Conservation (phyloP, 2,113 vertebrate genomes). For the Telmatochromis brachygnathus region DNA sequence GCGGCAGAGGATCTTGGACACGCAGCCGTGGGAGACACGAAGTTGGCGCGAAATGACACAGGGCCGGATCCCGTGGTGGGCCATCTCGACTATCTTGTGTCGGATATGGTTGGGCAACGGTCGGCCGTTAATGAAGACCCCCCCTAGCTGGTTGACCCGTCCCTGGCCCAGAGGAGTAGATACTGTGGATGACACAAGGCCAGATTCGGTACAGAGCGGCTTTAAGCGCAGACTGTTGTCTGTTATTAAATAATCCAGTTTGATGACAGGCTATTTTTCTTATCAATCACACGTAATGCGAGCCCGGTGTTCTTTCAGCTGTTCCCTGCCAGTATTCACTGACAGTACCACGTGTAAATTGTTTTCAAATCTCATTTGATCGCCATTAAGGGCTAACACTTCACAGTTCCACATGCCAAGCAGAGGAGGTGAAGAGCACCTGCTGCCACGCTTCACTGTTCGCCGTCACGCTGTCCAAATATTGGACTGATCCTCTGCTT, state of each 20-base stretch:
- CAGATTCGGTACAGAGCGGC: neutral
- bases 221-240: neutral
- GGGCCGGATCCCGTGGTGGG: slow-evolving; percentile 93
- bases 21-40: slow-evolving; percentile 91
- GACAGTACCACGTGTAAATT: neutral
- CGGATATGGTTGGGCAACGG: slow-evolving; percentile 95
- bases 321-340: neutral
- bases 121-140: slow-evolving; percentile 95
- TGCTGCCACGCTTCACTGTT: neutral
- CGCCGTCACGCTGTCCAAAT: neutral
- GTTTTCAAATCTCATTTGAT: neutral
- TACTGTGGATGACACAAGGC: slow-evolving; percentile 66
- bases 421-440: neutral
- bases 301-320: neutral
- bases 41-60: slow-evolving; percentile 96
- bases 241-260: neutral
- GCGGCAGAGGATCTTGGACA: slow-evolving; percentile 95
- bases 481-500: neutral
- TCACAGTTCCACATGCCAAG: neutral
- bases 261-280: neutral
- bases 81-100: slow-evolving; percentile 98
- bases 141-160: slow-evolving; percentile 96
- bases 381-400: neutral
- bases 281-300: neutral
- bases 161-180: slow-evolving; percentile 96